Base-by-base conservation (phyloP, 2,113 vertebrate species). In the Chinchilla lanigera region DNA sequence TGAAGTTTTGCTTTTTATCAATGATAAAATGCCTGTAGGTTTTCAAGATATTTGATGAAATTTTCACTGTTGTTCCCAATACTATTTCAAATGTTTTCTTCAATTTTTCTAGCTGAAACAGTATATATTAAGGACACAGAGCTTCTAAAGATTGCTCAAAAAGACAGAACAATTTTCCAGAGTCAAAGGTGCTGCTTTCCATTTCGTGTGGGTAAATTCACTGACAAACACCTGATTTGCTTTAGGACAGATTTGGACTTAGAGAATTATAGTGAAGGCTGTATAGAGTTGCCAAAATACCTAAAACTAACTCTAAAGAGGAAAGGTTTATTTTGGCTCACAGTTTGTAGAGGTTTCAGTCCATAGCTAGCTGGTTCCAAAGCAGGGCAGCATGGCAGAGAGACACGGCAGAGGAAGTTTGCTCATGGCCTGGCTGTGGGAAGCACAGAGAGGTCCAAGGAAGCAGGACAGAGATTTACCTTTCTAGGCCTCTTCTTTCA, bases 81-180 rank as follows among this genome's bases (percentile, higher is more conserved):
- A 9, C 44, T 75, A 24, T 75, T 47, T 0, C 11, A 7, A 47
- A 28, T 44, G 22, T 44, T 73, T 73, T 26, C 38, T 12, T 65
- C 71, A 89, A 38, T 11, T 94, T 92, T 88, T 85, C 71, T 89
- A 81, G 47, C 52, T 85, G 13, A 94, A 80, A 52, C 30, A 58
- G 30, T 50, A 11, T 50, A 67, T 63, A 38, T 71, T 30, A 47
- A 88, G 19, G 2, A 26, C 12, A 41, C 41, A 0, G 0, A 2
- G 65, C 19, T 65, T 88, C 16, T 89, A 81, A 38, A 97, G 47
- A 60, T 33, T 20, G 11, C n/a, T 63, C 8, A 14, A 94, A 38
- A 52, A 47, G 61, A 86, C 10, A 77, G 35, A 63, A 3, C 7
- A 84, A 41, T 60, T 86, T 89, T 65, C 71, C 30, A 24, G 9